Evolutionary conservation across 2,888 invertebrate species (phyloP), one percentile per base, ranked within the genome.

Genomic region (Drosophila emarginata): DNA sequence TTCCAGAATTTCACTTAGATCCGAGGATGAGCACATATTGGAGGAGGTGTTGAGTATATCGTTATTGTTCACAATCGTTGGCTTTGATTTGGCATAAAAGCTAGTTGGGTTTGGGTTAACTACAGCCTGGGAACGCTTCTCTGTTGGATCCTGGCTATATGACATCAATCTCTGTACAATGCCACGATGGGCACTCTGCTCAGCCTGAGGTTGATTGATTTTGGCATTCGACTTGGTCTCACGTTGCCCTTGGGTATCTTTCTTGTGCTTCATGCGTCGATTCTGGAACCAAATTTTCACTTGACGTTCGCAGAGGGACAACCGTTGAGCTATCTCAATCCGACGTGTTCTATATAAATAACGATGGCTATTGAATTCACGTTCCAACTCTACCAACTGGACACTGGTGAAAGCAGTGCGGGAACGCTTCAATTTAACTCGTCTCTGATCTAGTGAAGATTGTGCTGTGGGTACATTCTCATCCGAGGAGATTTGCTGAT

Each of bases 331-430:
- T 90, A 99, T 98, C 93, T 99, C 98, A 92, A 98, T 98, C 89
- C 98, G 94, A 91, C 98, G 94, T 90, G 98, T 94, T 79, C 98
- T 94, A 59, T 98, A 97, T 89, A 99, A 93, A 93, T 99, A 98
- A 91, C 97, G 94, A 93, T 98, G 98, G 93, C 96, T 97, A 92
- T 98, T 97, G 92, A 98, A 98, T 93, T 98, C 98, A 90, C 97
- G 97, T 92, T 98, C 98, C 84, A 98, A 93, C 92, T 98, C 98
- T 91, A 98, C 93, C 88, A 98, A 97, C 93, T 99, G 98, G 92
- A 96, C 96, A 91, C 98, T 95, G 64, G 98, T 98, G 93, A 98
- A 99, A 23, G 98, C 98, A 61, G 98, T 98, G 78, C 99, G 94
- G 87, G 98, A 78, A 2, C 89, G 80, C 52, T 89, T 89, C 14